These are phyloP conservation scores for Drosophila truncata DNA, from an alignment of 1,140 invertebrate genomes.

Conservation along the genomic window DNA sequence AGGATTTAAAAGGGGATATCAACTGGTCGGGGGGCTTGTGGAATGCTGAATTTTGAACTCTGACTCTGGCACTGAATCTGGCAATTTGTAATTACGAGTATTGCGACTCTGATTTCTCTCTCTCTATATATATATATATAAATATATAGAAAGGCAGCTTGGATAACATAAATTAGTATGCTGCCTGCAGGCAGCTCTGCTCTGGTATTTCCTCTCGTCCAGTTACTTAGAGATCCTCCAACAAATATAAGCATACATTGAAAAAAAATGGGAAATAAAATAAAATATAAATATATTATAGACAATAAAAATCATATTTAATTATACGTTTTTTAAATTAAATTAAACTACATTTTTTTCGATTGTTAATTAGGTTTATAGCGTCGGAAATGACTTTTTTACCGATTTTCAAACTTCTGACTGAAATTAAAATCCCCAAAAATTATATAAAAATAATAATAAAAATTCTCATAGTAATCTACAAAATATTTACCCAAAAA, in stretches of 20 bases:
- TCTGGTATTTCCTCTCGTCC: constrained; percentile 22
- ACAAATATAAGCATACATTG: constrained; percentile 12
- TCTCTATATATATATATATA: background rate
- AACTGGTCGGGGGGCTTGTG: constrained; percentile 25
- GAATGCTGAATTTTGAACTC: background rate
- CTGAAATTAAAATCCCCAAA: no score
- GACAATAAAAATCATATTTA: background rate
- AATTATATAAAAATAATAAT: background rate
- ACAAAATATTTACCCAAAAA: no score
- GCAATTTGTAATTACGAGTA: constrained; percentile 74
- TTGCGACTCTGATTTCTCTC: constrained; percentile 52
- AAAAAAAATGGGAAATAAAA: background rate
- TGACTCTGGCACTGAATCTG: constrained; percentile 18
- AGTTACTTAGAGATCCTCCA: constrained; percentile 24
- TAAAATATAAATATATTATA: background rate
- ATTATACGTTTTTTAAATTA: no score
- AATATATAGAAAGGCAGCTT: constrained; percentile 1
- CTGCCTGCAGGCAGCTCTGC: constrained; percentile 52
- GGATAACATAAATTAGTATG: constrained; percentile 67
- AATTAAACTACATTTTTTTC: no score
- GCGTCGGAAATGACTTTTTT: background rate
- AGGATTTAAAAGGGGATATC: constrained; percentile 66
- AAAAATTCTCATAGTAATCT: background rate
- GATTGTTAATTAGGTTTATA: no score
- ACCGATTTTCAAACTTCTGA: no score